Percentiles rank a stretch among this genome's conserved stretches.
phyloP scores from a whole-genome alignment of 2,113 vertebrate genomes.

The Scomber japonicus region DNA sequence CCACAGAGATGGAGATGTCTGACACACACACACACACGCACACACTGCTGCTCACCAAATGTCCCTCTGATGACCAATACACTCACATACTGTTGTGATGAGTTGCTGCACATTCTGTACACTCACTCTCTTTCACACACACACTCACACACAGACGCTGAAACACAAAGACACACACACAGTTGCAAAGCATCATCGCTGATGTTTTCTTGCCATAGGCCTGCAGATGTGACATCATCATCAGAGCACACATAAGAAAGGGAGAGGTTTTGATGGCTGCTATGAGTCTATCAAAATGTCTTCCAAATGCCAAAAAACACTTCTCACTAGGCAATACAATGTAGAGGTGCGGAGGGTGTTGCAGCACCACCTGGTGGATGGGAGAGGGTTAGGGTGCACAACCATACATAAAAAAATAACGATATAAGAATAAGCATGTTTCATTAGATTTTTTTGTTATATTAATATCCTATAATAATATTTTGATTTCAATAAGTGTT shows the following conservation, averaged over 20 bases:
- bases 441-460: too few relatives aligned
- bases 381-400: too few relatives aligned
- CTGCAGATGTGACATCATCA: conserved; percentile 28
- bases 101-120: conserved; percentile 25
- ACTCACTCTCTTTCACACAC: neutral
- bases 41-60: conserved; percentile 91
- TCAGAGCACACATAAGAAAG: conserved; percentile 4
- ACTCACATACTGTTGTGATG: conserved; percentile 29
- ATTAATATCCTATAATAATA: too few relatives aligned
- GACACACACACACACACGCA: conserved; percentile 57
- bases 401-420: too few relatives aligned
- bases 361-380: too few relatives aligned
- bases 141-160: too few relatives aligned
- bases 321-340: too few relatives aligned
- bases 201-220: conserved; percentile 8
- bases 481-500: too few relatives aligned
- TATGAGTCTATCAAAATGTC: neutral
- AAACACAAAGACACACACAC: conserved; percentile 28
- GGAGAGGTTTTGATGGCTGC: neutral
- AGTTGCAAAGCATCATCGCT: conserved; percentile 54
- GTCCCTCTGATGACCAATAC: conserved; percentile 92
- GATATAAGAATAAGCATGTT: too few relatives aligned
- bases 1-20: conserved; percentile 93
- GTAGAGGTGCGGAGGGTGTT: too few relatives aligned
- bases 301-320: neutral